Base-by-base conservation (phyloP, 2,113 vertebrate genomes). In the Opisthocomus hoazin region DNA sequence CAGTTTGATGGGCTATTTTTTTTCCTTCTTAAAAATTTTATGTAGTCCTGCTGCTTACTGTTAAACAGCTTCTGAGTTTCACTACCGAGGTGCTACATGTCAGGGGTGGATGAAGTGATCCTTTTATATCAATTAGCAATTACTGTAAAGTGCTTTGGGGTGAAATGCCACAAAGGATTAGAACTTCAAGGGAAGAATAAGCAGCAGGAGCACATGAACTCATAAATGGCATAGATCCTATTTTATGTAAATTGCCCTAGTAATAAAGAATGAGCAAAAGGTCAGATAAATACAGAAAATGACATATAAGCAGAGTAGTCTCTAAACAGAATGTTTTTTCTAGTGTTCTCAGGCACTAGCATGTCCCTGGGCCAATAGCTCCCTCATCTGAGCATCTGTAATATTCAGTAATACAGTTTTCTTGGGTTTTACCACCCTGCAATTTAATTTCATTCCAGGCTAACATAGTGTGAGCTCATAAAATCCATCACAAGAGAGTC, bases 91-190 rank as follows among this genome's bases (percentile, higher is more conserved):
- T 97, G 92, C 93, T 95, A 73, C 77, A 39, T 97, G 96, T 97
- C 96, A 97, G 75, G 83, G 96, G 94, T 96, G 93, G 85, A 94
- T 96, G 83, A 96, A 97, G 92, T 89, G 97, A 97, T 97, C 96
- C 94, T 97, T 97, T 97, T 97, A 97, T 96, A 97, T 97, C 97
- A 97, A 97, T 97, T 97, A 97, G 96, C 95, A 97, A 97, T 97
- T 97, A 97, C 93, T 94, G 83, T 88, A 97, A 97, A 97, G 97
- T 97, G 97, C 97, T 97, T 97, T 95, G 94, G 97, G 97, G 97
- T 97, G 97, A 97, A 97, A 97, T 97, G 97, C 96, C 96, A 96
- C 92, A 95, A 92, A 95, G 93, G 95, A 98, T 97, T 97, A 97
- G 89, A 93, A 96, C 90, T 96, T 90, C 68, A 78, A 93, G 94